These are phyloP conservation scores for Psammodynastes pulverulentus DNA, from an alignment of 2,113 vertebrate species.

Conservation along the genomic window DNA sequence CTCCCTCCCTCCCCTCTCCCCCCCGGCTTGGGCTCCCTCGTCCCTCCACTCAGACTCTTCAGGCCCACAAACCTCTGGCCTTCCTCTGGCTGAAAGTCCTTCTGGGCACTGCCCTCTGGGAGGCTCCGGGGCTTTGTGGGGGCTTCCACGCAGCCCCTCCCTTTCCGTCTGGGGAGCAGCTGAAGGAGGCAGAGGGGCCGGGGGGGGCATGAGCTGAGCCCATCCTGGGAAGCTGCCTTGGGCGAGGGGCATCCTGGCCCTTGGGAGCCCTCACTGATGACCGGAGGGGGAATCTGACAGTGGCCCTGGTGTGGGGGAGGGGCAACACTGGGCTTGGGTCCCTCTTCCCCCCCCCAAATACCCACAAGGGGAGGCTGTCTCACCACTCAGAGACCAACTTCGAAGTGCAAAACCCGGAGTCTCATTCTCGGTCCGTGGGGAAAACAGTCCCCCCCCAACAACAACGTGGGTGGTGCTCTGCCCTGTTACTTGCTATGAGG, in stretches of 20 bases:
- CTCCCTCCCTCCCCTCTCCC: no score
- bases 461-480: background rate
- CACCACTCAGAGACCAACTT: background rate
- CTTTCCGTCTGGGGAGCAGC: background rate
- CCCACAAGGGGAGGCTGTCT: background rate
- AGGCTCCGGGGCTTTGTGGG: background rate
- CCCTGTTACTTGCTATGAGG: background rate
- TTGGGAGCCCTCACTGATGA: background rate
- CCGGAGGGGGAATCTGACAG: rapidly evolving
- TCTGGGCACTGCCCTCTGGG: background rate
- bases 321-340: background rate
- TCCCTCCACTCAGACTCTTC: background rate
- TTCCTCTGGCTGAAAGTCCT: background rate
- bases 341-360: background rate
- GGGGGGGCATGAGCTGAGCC: background rate
- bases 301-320: background rate
- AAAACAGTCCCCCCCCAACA: background rate
- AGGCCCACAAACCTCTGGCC: background rate
- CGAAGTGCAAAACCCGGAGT: background rate
- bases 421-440: background rate
- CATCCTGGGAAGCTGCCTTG: background rate
- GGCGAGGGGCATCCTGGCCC: background rate
- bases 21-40: background rate
- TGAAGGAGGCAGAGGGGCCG: background rate
- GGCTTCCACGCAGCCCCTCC: background rate